Conservation (phyloP, 2,797 vertebrate genomes). For the Spinus olivaceus region DNA sequence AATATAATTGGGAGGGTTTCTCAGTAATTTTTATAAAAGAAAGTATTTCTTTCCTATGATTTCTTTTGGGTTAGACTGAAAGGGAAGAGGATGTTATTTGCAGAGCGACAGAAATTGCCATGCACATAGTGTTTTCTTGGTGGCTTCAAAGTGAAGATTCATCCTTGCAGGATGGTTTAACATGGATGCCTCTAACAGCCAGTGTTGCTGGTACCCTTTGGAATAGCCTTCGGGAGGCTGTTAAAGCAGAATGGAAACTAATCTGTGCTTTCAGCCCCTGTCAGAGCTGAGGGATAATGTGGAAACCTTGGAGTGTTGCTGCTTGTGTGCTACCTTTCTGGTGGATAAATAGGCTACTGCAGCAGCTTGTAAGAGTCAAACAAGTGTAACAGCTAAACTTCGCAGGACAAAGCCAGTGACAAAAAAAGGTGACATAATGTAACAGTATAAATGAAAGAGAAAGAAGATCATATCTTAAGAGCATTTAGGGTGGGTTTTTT, state of each 20-base stretch:
- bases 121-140: not conserved
- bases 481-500: not conserved
- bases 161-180: not conserved
- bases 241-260: not conserved
- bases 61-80: not conserved
- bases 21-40: not conserved
- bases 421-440: not conserved
- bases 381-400: not conserved
- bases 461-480: not conserved
- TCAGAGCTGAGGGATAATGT: not conserved
- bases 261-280: not conserved
- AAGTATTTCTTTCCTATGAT: not conserved
- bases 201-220: not conserved
- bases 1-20: not conserved
- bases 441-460: not conserved
- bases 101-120: not conserved
- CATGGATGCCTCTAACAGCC: not conserved
- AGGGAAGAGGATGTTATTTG: not conserved
- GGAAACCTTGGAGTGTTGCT: not conserved
- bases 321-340: not conserved
- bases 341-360: not conserved
- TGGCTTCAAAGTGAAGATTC: not conserved
- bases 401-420: not conserved
- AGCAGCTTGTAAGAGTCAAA: not conserved
- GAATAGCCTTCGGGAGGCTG: not conserved